Base-by-base conservation (phyloP, 1,140 invertebrate species). In the Listronotus oregonensis region DNA sequence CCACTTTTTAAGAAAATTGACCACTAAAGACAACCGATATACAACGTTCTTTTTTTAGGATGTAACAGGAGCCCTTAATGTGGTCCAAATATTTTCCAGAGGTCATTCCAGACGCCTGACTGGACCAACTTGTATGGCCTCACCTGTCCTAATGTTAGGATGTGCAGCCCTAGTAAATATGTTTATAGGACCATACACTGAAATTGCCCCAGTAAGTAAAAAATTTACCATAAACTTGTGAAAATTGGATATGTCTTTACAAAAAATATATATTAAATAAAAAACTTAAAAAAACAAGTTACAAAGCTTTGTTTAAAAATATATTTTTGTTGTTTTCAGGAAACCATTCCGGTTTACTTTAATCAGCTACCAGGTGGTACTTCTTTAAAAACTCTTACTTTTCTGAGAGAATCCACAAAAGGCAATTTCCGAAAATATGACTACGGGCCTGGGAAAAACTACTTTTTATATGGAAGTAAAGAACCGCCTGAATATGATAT, bases 291-390 rank as follows among this genome's bases (percentile, higher is more conserved):
- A n/a, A n/a, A n/a, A n/a, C n/a, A n/a, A n/a, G n/a, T n/a, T n/a
- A n/a, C n/a, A n/a, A n/a, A n/a, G n/a, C n/a, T n/a, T n/a, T n/a
- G n/a, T n/a, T n/a, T n/a, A n/a, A n/a, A n/a, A n/a, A n/a, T n/a
- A n/a, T n/a, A n/a, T n/a, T n/a, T n/a, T n/a, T n/a, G n/a, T n/a
- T n/a, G n/a, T 32, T 59, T 49, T 31, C 49, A 78, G 77, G 74
- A 76, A 55, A 76, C 67, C 46, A 59, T 74, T 15, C 77, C 76
- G 8, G 69, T 77, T 6, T 72, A 73, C 58, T 77, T 77, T 40
- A 72, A 77, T n/a, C 75, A 77, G 59, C 66, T 76, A 11, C 77
- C 76, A 3, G 70, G 70, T 7, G 77, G 76, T 32, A 75, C 76
- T 11, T 71, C 72, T 1, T 40, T 77, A 15, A 75, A 77, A 65